A percentile compares a stretch with the other conserved stretches of the same genome.
Evolutionary conservation across 2,113 vertebrate genomes (phyloP).

Genomic region (Glaucidium brasilianum): DNA sequence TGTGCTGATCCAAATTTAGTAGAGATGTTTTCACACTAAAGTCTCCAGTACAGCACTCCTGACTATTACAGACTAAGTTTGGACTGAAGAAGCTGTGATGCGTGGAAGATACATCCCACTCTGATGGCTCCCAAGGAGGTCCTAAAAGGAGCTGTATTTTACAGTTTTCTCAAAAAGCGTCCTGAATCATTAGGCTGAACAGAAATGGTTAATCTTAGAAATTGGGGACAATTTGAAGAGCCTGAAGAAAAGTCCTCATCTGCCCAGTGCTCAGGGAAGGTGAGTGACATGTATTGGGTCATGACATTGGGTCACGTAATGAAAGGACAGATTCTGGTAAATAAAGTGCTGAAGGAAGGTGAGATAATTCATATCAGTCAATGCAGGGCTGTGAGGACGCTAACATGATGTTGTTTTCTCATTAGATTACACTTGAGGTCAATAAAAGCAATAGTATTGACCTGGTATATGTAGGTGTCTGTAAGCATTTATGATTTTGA

Average conservation of each 20-base stretch:
- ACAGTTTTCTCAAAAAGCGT: not conserved
- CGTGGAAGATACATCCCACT: not conserved
- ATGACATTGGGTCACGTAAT: not conserved
- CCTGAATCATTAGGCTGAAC: not conserved
- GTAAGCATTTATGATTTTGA: slow-evolving; percentile 18
- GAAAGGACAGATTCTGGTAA: not conserved
- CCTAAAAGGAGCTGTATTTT: not conserved
- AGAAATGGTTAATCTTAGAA: not conserved
- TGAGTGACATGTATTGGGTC: not conserved
- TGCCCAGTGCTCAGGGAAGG: not conserved
- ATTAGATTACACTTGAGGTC: not conserved
- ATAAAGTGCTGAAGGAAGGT: not conserved
- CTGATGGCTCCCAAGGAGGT: not conserved
- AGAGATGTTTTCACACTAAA: not conserved
- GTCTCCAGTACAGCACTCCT: not conserved
- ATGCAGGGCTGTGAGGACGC: not conserved
- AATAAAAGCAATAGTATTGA: slow-evolving; percentile 35
- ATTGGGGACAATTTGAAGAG: not conserved
- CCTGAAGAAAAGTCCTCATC: not conserved
- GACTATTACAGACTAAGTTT: not conserved
- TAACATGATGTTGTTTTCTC: slow-evolving; percentile 2
- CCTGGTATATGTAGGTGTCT: not conserved
- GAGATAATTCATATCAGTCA: not conserved
- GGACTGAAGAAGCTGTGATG: not conserved
- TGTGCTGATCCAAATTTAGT: not conserved